phyloP scores from a whole-genome alignment of 2,888 invertebrate genomes.

The Drosophila sordidula region DNA sequence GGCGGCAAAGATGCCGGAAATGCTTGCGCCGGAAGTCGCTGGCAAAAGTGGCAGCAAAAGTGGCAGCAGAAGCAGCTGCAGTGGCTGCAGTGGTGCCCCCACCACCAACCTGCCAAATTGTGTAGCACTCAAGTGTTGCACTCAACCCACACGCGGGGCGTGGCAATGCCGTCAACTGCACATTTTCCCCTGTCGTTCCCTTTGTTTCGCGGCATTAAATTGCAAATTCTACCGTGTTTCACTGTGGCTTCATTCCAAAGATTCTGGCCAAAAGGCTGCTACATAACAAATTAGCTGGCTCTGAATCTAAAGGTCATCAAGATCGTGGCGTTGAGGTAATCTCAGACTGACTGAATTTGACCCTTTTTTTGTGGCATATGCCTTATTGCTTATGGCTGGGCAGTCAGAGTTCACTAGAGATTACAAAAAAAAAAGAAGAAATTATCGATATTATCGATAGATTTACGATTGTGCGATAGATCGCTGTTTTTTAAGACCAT shows the following conservation, averaged over 20 bases:
- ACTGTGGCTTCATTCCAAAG: constrained; percentile 5
- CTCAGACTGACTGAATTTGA: too few species aligned
- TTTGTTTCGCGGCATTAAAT: constrained; percentile 38
- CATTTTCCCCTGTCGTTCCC: constrained; percentile 25
- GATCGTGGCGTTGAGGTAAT: neutral
- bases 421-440: too few species aligned
- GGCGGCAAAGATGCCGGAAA: constrained; percentile 45
- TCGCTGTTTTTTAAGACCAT: too few species aligned
- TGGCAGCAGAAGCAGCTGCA: constrained; percentile 1
- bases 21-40: constrained; percentile 47
- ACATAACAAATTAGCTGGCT: neutral
- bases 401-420: too few species aligned
- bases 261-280: neutral
- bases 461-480: too few species aligned
- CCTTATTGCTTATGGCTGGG: too few species aligned
- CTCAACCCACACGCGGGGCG: neutral
- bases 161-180: constrained; percentile 21
- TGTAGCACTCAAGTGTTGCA: constrained; percentile 1
- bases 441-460: too few species aligned
- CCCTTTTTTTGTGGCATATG: too few species aligned
- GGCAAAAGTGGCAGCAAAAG: constrained; percentile 35
- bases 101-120: neutral
- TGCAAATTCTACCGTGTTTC: constrained; percentile 20
- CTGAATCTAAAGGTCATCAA: neutral
- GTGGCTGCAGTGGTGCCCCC: neutral